phyloP scores from a whole-genome alignment of 2,797 vertebrate species.

The Acrossocheilus wenchowensis region DNA sequence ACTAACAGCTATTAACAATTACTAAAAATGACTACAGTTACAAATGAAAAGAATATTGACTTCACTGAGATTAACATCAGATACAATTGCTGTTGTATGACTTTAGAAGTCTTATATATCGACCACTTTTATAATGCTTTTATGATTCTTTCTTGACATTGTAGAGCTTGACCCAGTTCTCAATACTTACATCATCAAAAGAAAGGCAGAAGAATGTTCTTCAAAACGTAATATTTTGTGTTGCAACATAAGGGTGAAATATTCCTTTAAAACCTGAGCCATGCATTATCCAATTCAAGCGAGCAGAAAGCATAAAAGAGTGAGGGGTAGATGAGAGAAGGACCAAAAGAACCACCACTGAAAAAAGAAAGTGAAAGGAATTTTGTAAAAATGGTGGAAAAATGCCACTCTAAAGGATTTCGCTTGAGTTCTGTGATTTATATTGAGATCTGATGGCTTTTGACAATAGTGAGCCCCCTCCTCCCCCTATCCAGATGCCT shows the following conservation, averaged over 20 bases:
- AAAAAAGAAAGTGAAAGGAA: neutral
- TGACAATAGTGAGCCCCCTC: conserved; percentile 73
- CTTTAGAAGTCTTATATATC: neutral
- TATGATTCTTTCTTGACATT: neutral
- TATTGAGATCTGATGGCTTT: conserved; percentile 79
- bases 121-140: neutral
- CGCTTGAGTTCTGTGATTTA: conserved; percentile 68
- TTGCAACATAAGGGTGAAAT: neutral
- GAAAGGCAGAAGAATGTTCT: too few species aligned
- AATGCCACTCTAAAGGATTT: conserved; percentile 54
- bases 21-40: neutral
- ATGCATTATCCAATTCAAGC: conserved; percentile 1
- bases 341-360: conserved; percentile 14
- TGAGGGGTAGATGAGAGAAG: conserved; percentile 21
- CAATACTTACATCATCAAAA: neutral
- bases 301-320: conserved; percentile 5
- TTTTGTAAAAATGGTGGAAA: conserved; percentile 26
- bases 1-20: neutral
- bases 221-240: neutral
- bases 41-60: neutral
- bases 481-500: conserved; percentile 64
- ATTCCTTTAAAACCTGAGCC: conserved; percentile 1
- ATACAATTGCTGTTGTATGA: neutral
- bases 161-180: neutral
- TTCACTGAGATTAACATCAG: neutral